Percentiles rank a stretch among this genome's conserved stretches.
These are phyloP conservation scores for Thymelicus sylvestris DNA, from an alignment of 2,888 invertebrate species.

Conservation along the genomic window DNA sequence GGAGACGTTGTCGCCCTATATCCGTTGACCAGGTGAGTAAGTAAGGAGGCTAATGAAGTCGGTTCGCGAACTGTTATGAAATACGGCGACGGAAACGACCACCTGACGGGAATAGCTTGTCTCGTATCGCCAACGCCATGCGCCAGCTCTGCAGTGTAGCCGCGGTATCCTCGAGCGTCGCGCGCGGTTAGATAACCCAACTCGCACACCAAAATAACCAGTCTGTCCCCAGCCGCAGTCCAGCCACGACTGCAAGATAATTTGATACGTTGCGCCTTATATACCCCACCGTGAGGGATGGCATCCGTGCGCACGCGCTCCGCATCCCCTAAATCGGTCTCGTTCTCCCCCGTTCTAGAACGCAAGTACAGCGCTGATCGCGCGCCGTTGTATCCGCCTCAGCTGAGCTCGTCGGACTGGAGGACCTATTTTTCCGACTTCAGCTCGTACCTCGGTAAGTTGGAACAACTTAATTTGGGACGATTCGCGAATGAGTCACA, in stretches of 20 bases:
- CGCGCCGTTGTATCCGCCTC: constrained; percentile 66
- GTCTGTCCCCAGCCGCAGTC: constrained; percentile 76
- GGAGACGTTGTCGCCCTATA: constrained; percentile 1
- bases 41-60: constrained; percentile 75
- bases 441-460: constrained; percentile 83
- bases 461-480: constrained; percentile 44
- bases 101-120: constrained; percentile 83
- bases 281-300: constrained; percentile 78
- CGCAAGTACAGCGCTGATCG: constrained; percentile 81
- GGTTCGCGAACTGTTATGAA: constrained; percentile 74
- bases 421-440: constrained; percentile 80
- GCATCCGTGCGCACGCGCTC: constrained; percentile 87
- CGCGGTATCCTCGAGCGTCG: constrained; percentile 78
- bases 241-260: constrained; percentile 74
- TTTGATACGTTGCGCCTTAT: constrained; percentile 65
- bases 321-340: constrained; percentile 87
- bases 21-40: constrained; percentile 37
- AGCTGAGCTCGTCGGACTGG: constrained; percentile 74
- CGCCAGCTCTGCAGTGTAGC: constrained; percentile 73
- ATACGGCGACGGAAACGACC: constrained; percentile 76
- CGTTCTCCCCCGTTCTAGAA: constrained; percentile 86
- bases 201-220: constrained; percentile 76
- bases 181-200: constrained; percentile 75
- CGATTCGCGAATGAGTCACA: constrained; percentile 67
- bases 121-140: constrained; percentile 63